A percentile compares a stretch with the other conserved stretches of the same genome.
Evolutionary conservation across 2,113 vertebrate species (phyloP).

Genomic region (Elephantulus edwardii): DNA sequence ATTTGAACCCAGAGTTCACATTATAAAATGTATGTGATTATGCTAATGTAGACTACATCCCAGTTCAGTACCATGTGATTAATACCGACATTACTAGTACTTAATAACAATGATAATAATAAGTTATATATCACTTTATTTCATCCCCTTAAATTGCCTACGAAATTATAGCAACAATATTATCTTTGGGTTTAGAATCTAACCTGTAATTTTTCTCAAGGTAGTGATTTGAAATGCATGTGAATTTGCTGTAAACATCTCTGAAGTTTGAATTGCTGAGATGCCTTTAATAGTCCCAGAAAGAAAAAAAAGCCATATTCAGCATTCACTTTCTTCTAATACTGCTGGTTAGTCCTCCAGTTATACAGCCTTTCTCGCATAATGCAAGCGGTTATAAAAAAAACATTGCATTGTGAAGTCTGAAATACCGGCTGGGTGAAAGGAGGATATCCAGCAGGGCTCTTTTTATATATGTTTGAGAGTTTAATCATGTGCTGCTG

Average conservation of each 20-base stretch:
- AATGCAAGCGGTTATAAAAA: conserved; percentile 57
- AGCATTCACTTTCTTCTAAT: conserved; percentile 7
- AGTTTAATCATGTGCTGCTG: conserved; percentile 71
- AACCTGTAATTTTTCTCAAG: neutral
- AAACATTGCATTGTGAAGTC: neutral
- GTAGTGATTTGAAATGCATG: neutral
- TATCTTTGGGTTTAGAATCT: neutral
- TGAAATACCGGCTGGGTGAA: conserved; percentile 53
- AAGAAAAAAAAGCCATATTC: neutral
- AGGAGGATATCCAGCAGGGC: conserved; percentile 52
- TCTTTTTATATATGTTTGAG: conserved; percentile 71
- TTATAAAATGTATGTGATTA: neutral
- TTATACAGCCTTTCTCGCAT: conserved; percentile 25
- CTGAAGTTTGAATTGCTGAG: neutral
- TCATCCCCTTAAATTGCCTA: neutral
- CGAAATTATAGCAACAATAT: neutral
- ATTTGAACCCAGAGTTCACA: neutral
- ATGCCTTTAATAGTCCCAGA: neutral
- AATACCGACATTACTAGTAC: neutral
- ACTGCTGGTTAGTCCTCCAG: conserved; percentile 17
- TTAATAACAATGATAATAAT: neutral
- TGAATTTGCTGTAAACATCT: neutral
- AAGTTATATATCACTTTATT: neutral
- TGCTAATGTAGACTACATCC: neutral
- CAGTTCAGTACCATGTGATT: neutral